These are phyloP conservation scores for Drosophila algonquin DNA, from an alignment of 2,888 invertebrate species.

Conservation along the genomic window DNA sequence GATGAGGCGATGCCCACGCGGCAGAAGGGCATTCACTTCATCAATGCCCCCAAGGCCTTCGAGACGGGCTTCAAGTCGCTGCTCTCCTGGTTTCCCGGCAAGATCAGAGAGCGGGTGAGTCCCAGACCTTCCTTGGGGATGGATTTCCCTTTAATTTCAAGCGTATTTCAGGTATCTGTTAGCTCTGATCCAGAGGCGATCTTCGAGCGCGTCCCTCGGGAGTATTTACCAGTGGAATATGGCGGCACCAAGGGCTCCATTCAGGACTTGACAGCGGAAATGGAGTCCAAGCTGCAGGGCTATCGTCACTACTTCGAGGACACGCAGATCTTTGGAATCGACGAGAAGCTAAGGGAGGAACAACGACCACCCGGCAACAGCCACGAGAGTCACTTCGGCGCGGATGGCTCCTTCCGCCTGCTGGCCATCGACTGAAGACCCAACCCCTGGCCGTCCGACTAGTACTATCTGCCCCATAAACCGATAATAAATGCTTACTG, in stretches of 20 bases:
- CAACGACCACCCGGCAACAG: conserved; percentile 42
- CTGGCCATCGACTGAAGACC: conserved; percentile 80
- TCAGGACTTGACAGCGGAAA: conserved; percentile 76
- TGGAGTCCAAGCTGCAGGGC: conserved; percentile 74
- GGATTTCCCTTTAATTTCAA: not conserved
- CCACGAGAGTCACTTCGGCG: conserved; percentile 73
- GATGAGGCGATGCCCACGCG: conserved; percentile 88
- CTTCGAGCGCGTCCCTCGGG: conserved; percentile 86
- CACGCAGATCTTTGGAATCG: conserved; percentile 76
- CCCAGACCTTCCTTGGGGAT: too few species aligned
- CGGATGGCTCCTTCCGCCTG: conserved; percentile 82
- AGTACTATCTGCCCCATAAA: conserved; percentile 3
- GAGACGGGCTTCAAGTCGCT: conserved; percentile 86
- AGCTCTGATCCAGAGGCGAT: conserved; percentile 86
- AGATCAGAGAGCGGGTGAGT: conserved; percentile 86
- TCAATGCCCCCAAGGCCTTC: conserved; percentile 87
- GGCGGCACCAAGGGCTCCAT: conserved; percentile 86
- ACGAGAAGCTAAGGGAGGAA: conserved; percentile 78
- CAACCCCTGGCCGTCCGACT: not conserved
- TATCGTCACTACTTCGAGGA: conserved; percentile 80
- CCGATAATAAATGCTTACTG: conserved; percentile 17
- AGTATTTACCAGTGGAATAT: conserved; percentile 87
- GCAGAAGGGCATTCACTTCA: conserved; percentile 86
- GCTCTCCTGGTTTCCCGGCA: conserved; percentile 86
- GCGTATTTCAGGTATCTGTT: conserved; percentile 85